Evolutionary conservation across 2,888 invertebrate genomes (phyloP).

Genomic region (Drosophila falleni): DNA sequence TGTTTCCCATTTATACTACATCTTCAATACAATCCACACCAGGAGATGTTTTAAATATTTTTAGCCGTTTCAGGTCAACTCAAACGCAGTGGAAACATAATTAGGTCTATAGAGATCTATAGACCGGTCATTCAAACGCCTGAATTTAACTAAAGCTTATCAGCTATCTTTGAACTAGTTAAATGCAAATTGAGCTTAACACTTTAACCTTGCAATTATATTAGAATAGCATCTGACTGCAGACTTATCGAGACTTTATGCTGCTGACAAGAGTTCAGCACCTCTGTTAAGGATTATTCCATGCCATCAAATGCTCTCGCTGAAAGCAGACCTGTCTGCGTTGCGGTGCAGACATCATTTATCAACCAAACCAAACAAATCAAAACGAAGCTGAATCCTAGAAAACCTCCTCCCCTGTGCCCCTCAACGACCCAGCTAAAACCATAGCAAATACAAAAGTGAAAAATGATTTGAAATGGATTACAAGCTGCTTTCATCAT

Average conservation of each 20-base stretch:
- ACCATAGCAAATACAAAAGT: conserved; percentile 72
- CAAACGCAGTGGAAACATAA: no score
- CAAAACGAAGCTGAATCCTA: conserved; percentile 64
- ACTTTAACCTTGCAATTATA: background rate
- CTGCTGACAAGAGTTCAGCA: conserved; percentile 24
- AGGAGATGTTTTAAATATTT: no score
- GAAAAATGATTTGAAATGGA: conserved; percentile 78
- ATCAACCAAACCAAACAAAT: conserved; percentile 74
- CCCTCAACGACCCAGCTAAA: conserved; percentile 34
- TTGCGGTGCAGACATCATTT: conserved; percentile 76
- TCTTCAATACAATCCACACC: no score
- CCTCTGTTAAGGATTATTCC: conserved; percentile 22
- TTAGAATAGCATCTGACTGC: conserved; percentile 8
- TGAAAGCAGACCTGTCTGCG: conserved; percentile 61
- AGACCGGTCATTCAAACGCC: no score
- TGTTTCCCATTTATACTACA: no score
- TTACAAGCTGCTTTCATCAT: conserved; percentile 75
- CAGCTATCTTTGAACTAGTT: background rate
- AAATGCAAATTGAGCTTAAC: background rate
- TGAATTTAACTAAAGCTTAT: no score
- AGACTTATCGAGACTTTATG: background rate
- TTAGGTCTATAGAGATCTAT: no score
- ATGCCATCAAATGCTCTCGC: conserved; percentile 13
- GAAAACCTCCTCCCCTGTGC: background rate
- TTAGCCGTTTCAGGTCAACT: background rate